phyloP scores from a whole-genome alignment of 2,797 vertebrate species.

The Thaleichthys pacificus region DNA sequence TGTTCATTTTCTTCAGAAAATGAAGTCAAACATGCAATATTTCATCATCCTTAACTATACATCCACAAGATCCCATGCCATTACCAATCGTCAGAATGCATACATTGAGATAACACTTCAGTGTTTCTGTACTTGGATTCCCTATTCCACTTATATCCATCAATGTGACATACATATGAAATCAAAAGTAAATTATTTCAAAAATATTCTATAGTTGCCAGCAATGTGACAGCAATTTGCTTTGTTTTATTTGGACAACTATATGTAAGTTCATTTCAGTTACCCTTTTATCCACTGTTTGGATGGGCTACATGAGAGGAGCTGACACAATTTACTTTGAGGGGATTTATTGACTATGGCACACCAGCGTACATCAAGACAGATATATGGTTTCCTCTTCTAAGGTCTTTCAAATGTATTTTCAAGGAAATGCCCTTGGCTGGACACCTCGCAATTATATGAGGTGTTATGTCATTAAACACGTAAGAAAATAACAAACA shows the following conservation, averaged over 20 bases:
- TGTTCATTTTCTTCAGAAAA: not conserved
- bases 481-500: conserved; percentile 48
- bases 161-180: not conserved
- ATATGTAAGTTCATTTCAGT: not conserved
- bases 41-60: not conserved
- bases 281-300: not conserved
- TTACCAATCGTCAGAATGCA: not conserved
- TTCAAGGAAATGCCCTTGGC: conserved; percentile 28
- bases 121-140: not conserved
- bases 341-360: conserved; percentile 83
- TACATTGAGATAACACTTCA: not conserved
- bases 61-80: conserved; percentile 3
- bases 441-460: conserved; percentile 33
- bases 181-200: not conserved
- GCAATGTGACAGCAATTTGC: not conserved
- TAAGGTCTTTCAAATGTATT: conserved; percentile 48
- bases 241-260: not conserved
- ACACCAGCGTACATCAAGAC: conserved; percentile 76
- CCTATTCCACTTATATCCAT: not conserved
- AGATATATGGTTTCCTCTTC: conserved; percentile 67
- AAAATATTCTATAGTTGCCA: not conserved
- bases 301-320: conserved; percentile 14
- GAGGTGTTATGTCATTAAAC: conserved; percentile 34
- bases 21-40: conserved; percentile 6
- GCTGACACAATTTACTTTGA: conserved; percentile 35